A percentile compares a stretch with the other conserved stretches of the same genome.
Conservation (phyloP, 1,140 invertebrate species). For the Neodiprion lecontei region DNA sequence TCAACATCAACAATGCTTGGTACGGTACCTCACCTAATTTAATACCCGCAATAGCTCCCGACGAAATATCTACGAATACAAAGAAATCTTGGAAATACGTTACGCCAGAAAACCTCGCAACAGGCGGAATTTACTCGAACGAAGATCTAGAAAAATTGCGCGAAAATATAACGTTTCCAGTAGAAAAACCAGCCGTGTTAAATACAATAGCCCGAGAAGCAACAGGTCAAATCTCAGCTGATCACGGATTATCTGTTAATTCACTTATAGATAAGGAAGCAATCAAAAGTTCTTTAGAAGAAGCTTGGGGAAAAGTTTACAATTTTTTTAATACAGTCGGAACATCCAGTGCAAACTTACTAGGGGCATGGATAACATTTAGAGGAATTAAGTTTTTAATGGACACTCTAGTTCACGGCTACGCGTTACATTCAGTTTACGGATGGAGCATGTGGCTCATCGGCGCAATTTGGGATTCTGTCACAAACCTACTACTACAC, state of each 20-base stretch:
- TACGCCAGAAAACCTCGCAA: background rate
- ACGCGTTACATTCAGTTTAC: constrained; percentile 16
- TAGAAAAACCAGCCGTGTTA: constrained; percentile 12
- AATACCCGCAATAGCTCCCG: background rate
- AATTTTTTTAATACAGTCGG: background rate
- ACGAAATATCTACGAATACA: background rate
- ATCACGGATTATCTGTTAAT: too few species aligned
- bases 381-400: constrained; percentile 10
- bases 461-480: background rate
- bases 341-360: constrained; percentile 7
- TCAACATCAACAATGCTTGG: background rate
- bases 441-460: constrained; percentile 5
- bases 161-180: constrained; percentile 4
- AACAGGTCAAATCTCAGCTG: background rate
- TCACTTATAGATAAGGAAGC: constrained; percentile 13
- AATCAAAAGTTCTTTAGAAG: background rate
- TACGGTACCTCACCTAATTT: background rate
- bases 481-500: constrained; percentile 12
- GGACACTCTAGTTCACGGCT: constrained; percentile 20
- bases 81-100: background rate
- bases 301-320: background rate
- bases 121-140: constrained; percentile 10
- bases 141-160: background rate
- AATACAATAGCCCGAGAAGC: too few species aligned
- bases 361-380: constrained; percentile 6